phyloP scores from a whole-genome alignment of 2,113 vertebrate genomes.

The Lycocorax pyrrhopterus region DNA sequence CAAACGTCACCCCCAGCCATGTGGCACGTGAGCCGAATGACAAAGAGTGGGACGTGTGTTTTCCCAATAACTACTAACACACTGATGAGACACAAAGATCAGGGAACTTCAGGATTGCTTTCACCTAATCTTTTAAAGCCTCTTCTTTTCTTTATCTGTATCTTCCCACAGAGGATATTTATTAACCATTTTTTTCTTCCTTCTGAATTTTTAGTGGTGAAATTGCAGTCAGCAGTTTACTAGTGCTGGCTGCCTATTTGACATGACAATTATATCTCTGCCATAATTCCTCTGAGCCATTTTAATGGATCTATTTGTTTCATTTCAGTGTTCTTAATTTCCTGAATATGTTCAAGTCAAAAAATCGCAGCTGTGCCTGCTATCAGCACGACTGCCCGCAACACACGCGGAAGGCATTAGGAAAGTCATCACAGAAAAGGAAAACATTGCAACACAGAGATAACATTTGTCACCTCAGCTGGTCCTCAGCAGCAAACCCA shows the following conservation, averaged over 20 bases:
- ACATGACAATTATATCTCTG: conserved; percentile 57
- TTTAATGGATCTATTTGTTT: conserved; percentile 63
- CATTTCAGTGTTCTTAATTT: conserved; percentile 64
- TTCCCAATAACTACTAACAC: background rate
- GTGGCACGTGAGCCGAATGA: accelerated
- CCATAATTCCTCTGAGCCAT: conserved; percentile 51
- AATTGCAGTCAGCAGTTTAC: conserved; percentile 43
- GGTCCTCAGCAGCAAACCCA: background rate
- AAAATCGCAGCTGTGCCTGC: conserved; percentile 17
- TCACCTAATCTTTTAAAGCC: background rate
- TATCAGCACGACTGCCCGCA: background rate
- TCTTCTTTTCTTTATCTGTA: background rate
- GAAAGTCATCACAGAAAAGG: background rate
- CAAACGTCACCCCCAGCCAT: background rate
- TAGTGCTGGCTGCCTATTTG: conserved; percentile 23
- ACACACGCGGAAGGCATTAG: background rate
- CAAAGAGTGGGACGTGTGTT: background rate
- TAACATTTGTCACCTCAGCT: conserved; percentile 36
- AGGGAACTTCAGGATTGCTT: conserved; percentile 9
- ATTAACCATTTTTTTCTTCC: conserved; percentile 8
- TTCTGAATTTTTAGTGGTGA: background rate
- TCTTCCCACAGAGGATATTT: background rate
- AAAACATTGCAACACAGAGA: conserved; percentile 34
- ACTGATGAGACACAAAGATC: background rate
- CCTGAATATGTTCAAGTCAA: conserved; percentile 40